Percentiles rank a stretch among this genome's conserved stretches.
Evolutionary conservation across 2,113 vertebrate genomes (phyloP).

Genomic region (Todiramphus chloris): DNA sequence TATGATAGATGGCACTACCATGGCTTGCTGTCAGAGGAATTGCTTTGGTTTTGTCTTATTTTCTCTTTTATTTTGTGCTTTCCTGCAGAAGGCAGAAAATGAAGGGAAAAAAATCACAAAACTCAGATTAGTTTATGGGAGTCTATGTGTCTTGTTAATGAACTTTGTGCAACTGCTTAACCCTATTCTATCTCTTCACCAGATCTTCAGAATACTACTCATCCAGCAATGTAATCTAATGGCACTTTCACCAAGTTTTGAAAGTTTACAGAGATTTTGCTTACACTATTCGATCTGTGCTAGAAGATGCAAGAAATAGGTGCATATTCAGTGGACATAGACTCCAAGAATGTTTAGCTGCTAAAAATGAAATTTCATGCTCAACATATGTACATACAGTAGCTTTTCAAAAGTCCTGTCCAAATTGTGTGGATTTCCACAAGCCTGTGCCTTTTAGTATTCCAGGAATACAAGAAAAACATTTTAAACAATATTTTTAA

Average conservation of each 20-base stretch:
- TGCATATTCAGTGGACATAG: neutral
- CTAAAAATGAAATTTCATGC: neutral
- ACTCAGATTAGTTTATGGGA: neutral
- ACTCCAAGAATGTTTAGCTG: neutral
- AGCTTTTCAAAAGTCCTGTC: neutral
- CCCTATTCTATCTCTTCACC: neutral
- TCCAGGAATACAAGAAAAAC: neutral
- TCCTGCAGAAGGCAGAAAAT: neutral
- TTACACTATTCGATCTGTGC: neutral
- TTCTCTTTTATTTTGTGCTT: neutral
- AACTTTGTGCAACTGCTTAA: neutral
- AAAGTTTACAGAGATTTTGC: neutral
- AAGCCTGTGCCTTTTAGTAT: neutral
- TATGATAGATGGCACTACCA: neutral
- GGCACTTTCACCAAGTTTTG: neutral
- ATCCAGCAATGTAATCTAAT: neutral
- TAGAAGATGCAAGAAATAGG: neutral
- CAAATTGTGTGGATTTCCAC: neutral
- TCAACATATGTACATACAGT: neutral
- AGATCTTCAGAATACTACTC: neutral
- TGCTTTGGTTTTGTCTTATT: neutral
- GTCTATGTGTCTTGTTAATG: neutral
- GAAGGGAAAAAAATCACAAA: fast-evolving
- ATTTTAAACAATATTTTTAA: neutral
- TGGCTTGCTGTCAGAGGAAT: neutral